These are phyloP conservation scores for Isurus oxyrinchus DNA, from an alignment of 2,113 vertebrate species.

Conservation along the genomic window DNA sequence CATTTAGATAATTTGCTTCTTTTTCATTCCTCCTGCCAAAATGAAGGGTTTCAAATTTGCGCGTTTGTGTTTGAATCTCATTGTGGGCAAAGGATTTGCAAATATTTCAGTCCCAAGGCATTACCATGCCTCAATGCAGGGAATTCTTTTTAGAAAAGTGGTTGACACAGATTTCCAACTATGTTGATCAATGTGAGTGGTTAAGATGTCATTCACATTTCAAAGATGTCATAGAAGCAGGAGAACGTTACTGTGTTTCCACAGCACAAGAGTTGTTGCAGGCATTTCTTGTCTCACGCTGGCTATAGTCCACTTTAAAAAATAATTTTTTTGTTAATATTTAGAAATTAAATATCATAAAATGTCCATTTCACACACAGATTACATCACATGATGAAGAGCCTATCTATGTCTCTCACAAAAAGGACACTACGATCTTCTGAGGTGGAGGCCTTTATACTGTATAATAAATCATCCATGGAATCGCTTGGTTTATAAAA, in stretches of 20 bases:
- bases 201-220: background rate
- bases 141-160: background rate
- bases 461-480: background rate
- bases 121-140: background rate
- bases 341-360: background rate
- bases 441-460: background rate
- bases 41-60: too few species aligned
- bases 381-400: background rate
- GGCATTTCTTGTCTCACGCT: background rate
- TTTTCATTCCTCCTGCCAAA: too few species aligned
- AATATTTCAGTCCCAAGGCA: background rate
- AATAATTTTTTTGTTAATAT: background rate
- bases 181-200: background rate
- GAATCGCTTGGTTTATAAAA: background rate
- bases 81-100: background rate
- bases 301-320: background rate
- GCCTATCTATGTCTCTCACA: background rate
- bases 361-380: background rate
- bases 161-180: background rate
- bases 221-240: background rate
- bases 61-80: background rate
- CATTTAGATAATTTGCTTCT: too few species aligned
- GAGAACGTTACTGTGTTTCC: background rate
- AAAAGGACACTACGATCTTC: constrained; percentile 10
- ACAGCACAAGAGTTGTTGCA: background rate